Conservation (phyloP, 2,888 invertebrate species). For the Podabrus alpinus region DNA sequence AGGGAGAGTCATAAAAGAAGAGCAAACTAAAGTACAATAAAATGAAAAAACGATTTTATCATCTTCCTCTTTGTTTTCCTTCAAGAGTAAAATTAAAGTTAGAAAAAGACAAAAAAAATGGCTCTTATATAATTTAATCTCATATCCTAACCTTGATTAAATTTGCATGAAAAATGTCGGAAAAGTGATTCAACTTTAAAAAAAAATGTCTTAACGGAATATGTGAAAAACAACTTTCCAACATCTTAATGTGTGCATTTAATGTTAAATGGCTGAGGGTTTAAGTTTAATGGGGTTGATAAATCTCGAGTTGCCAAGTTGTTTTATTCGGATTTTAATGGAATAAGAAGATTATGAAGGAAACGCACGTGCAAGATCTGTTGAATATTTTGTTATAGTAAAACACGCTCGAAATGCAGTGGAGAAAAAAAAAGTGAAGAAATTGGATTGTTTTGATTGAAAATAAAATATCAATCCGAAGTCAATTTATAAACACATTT, state of each 20-base stretch:
- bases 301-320: neutral
- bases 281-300: neutral
- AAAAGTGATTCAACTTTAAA: neutral
- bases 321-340: neutral
- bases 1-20: slow-evolving; percentile 49
- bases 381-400: neutral
- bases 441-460: neutral
- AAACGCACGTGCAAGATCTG: neutral
- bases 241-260: neutral
- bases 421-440: neutral
- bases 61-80: slow-evolving; percentile 37
- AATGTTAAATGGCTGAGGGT: neutral
- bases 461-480: slow-evolving; percentile 8
- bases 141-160: slow-evolving; percentile 17
- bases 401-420: neutral
- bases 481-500: slow-evolving; percentile 27
- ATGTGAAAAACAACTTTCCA: neutral
- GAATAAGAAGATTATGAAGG: neutral
- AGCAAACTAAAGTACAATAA: slow-evolving; percentile 46
- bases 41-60: slow-evolving; percentile 47
- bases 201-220: neutral
- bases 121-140: slow-evolving; percentile 14
- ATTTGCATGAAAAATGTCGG: slow-evolving; percentile 16
- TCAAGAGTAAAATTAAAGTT: slow-evolving; percentile 33
- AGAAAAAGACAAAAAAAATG: slow-evolving; percentile 30